Evolutionary conservation across 1,140 invertebrate species (phyloP).

Genomic region (Penaeus chinensis): DNA sequence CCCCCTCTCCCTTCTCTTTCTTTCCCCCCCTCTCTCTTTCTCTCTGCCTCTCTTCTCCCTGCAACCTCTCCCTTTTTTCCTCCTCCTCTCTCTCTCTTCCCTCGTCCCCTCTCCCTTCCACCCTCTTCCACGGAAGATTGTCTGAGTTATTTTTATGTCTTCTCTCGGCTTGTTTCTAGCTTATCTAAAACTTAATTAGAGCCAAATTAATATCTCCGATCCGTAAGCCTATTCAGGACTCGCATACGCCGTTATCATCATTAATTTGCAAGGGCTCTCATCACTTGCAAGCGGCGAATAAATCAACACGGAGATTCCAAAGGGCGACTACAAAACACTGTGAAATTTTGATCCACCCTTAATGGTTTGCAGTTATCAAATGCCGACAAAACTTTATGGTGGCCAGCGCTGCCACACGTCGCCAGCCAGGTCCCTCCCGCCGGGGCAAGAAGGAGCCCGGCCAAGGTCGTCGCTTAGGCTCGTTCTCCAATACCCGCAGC

Average conservation of each 20-base stretch:
- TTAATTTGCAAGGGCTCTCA: neutral
- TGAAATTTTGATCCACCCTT: constrained; percentile 26
- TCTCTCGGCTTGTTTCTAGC: too few relatives aligned
- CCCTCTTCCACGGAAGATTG: neutral
- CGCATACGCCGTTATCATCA: too few relatives aligned
- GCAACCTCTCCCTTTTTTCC: neutral
- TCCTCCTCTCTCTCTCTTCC: neutral
- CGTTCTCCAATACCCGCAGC: neutral
- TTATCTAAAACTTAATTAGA: too few relatives aligned
- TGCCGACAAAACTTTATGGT: constrained; percentile 9
- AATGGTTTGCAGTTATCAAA: constrained; percentile 36
- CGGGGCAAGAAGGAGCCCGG: too few relatives aligned
- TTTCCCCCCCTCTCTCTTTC: neutral
- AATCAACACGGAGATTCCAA: constrained; percentile 26
- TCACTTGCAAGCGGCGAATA: constrained; percentile 9
- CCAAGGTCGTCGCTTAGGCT: constrained; percentile 24
- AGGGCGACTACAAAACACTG: constrained; percentile 33
- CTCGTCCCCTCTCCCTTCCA: neutral
- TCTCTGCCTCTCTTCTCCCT: neutral
- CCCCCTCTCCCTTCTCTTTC: neutral
- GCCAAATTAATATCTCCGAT: too few relatives aligned
- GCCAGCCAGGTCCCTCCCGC: constrained; percentile 1
- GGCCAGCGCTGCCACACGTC: constrained; percentile 28
- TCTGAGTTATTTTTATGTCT: neutral
- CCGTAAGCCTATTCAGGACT: too few relatives aligned